phyloP scores from a whole-genome alignment of 2,113 vertebrate genomes.

The Atractosteus spatula region DNA sequence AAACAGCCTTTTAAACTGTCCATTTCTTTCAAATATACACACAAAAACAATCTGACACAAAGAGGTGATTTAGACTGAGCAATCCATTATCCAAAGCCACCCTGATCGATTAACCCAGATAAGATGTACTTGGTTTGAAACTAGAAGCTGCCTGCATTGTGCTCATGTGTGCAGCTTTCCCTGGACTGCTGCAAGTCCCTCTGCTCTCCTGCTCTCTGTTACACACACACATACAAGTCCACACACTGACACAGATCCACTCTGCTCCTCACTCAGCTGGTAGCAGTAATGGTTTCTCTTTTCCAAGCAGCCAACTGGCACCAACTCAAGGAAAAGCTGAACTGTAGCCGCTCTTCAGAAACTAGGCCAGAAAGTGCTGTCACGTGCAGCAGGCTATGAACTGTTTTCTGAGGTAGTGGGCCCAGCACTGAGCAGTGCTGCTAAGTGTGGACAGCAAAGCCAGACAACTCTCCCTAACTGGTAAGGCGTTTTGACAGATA shows the following conservation, averaged over 20 bases:
- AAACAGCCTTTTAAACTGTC: too few relatives aligned
- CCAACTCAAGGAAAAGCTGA: conserved; percentile 77
- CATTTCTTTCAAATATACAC: conserved; percentile 18
- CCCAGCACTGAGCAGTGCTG: too few relatives aligned
- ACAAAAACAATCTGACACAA: conserved; percentile 27
- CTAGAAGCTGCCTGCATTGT: background rate
- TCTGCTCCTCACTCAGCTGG: conserved; percentile 51
- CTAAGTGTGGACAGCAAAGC: too few relatives aligned
- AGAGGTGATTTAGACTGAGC: background rate
- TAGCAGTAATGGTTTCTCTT: conserved; percentile 77
- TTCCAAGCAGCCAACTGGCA: conserved; percentile 75
- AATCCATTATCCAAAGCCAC: background rate
- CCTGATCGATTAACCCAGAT: too few relatives aligned
- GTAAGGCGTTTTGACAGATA: too few relatives aligned
- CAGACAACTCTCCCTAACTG: too few relatives aligned
- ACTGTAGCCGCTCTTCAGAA: conserved; percentile 83
- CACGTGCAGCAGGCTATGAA: conserved; percentile 56
- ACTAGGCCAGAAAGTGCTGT: conserved; percentile 70
- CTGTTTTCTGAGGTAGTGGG: conserved; percentile 18
- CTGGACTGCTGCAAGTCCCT: conserved; percentile 27
- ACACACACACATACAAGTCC: conserved; percentile 33
- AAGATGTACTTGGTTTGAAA: too few relatives aligned
- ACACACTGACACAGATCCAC: background rate
- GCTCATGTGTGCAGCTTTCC: background rate
- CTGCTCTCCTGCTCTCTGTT: conserved; percentile 26